phyloP scores from a whole-genome alignment of 1,140 invertebrate genomes.

The Episyrphus balteatus region DNA sequence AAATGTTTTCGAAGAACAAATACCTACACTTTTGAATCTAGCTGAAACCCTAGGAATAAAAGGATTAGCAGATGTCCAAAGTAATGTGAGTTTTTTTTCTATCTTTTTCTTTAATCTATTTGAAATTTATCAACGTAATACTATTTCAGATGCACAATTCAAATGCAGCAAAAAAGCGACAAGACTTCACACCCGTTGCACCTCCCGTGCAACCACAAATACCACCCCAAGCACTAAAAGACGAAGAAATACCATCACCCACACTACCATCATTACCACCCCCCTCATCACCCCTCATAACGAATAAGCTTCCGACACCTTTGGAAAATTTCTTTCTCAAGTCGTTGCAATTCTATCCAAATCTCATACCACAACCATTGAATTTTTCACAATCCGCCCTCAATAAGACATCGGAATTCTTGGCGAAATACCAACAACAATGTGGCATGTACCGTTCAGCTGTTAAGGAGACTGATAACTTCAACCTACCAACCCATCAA shows the following conservation, averaged over 20 bases:
- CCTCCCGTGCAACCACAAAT: slow-evolving; percentile 4
- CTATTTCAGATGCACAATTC: slow-evolving; percentile 17
- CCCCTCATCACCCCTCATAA: slow-evolving; percentile 14
- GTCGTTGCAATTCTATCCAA: slow-evolving; percentile 34
- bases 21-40: slow-evolving; percentile 68
- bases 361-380: slow-evolving; percentile 28
- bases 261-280: slow-evolving; percentile 9
- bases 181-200: not conserved
- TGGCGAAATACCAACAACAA: slow-evolving; percentile 35
- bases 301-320: slow-evolving; percentile 23
- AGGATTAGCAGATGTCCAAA: slow-evolving; percentile 67
- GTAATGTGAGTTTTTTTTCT: slow-evolving; percentile 44
- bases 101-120: slow-evolving; percentile 5
- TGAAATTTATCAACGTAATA: slow-evolving; percentile 13
- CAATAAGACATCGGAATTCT: slow-evolving; percentile 28
- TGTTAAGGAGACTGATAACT: slow-evolving; percentile 9
- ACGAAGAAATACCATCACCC: not conserved
- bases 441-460: slow-evolving; percentile 25
- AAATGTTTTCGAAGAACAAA: slow-evolving; percentile 70
- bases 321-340: slow-evolving; percentile 33
- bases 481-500: slow-evolving; percentile 1
- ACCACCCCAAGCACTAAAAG: not conserved
- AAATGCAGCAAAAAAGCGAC: slow-evolving; percentile 7
- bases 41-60: slow-evolving; percentile 77
- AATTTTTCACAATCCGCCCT: slow-evolving; percentile 35